phyloP scores from a whole-genome alignment of 2,888 invertebrate genomes.

The Perithous albicinctus region DNA sequence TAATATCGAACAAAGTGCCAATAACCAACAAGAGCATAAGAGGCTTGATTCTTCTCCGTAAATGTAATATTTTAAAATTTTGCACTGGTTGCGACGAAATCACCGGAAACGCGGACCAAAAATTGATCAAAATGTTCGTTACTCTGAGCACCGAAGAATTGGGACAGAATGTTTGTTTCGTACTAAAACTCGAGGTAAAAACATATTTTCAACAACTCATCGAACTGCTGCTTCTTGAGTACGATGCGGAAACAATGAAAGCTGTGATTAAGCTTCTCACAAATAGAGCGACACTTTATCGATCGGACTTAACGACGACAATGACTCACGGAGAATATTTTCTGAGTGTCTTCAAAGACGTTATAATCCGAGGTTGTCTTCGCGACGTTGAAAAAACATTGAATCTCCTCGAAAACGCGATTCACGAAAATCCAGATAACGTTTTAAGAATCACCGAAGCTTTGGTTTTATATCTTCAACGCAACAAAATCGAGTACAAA shows the following conservation, averaged over 20 bases:
- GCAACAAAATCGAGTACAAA: constrained; percentile 67
- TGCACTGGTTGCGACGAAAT: constrained; percentile 49
- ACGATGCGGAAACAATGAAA: constrained; percentile 61
- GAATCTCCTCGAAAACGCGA: constrained; percentile 68
- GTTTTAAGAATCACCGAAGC: constrained; percentile 78
- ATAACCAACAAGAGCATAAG: constrained; percentile 67
- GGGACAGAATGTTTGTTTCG: constrained; percentile 55
- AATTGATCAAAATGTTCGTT: constrained; percentile 70
- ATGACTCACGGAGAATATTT: constrained; percentile 82
- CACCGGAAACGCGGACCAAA: constrained; percentile 17
- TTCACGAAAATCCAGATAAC: constrained; percentile 72
- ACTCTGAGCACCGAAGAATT: constrained; percentile 65
- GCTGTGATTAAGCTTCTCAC: constrained; percentile 46
- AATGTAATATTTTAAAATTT: constrained; percentile 66
- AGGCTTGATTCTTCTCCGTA: constrained; percentile 75
- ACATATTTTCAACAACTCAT: constrained; percentile 74
- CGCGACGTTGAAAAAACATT: constrained; percentile 73
- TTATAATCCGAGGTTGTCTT: constrained; percentile 77
- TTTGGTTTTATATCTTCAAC: constrained; percentile 75
- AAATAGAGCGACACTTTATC: constrained; percentile 5
- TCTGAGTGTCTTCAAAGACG: constrained; percentile 76
- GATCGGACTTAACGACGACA: constrained; percentile 65
- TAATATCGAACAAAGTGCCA: constrained; percentile 13
- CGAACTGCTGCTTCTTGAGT: constrained; percentile 72
- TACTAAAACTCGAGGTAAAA: constrained; percentile 67